Base-by-base conservation (phyloP, 35 echinoderm and acorn worm species). In the Eucidaris tribuloides region DNA sequence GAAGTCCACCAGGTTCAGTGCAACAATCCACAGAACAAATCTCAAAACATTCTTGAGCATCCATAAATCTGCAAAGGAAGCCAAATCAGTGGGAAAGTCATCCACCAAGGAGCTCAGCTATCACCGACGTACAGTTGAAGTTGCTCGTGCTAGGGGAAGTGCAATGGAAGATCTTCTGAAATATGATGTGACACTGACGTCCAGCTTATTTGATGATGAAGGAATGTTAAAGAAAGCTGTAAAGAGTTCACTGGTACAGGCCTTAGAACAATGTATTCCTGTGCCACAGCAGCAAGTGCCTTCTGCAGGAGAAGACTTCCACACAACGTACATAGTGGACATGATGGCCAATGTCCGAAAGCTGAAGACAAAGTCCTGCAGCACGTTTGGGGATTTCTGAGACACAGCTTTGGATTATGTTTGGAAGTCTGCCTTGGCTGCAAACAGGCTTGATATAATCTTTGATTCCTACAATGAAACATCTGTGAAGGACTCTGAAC, bases 381-480 rank as follows among this genome's bases (percentile, higher is more conserved):
- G n/a, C n/a, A n/a, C n/a, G n/a, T n/a, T n/a, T n/a, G n/a, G n/a
- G n/a, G n/a, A n/a, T n/a, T n/a, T n/a, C n/a, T n/a, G n/a, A n/a
- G n/a, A n/a, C n/a, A n/a, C n/a, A n/a, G n/a, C n/a, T n/a, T n/a
- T 54, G n/a, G 59, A 62, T 22, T 62, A 62, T 22, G n/a, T 62
- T 4, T 22, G 22, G 59, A 62, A 62, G n/a, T 62, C 59, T 7
- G 59, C 59, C 22, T 7, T 4, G 59, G 59, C 5, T 62, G 5
- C 59, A 62, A 62, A 62, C 68, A 11, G 39, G 32, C 4, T 38
- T 76, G 30, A 42, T 19, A 4, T 76, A 4, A 42, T 76, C 3
- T 76, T 76, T 76, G 32, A 76, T 76, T 76, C 9, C 68, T 76
- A 76, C 33, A 34, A 37, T 34, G 68, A 76, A 31, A 11, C 9